Evolutionary conservation across 2,797 vertebrate species (phyloP), one percentile per base, ranked within the genome.

Genomic region (Myotis findleyi): DNA sequence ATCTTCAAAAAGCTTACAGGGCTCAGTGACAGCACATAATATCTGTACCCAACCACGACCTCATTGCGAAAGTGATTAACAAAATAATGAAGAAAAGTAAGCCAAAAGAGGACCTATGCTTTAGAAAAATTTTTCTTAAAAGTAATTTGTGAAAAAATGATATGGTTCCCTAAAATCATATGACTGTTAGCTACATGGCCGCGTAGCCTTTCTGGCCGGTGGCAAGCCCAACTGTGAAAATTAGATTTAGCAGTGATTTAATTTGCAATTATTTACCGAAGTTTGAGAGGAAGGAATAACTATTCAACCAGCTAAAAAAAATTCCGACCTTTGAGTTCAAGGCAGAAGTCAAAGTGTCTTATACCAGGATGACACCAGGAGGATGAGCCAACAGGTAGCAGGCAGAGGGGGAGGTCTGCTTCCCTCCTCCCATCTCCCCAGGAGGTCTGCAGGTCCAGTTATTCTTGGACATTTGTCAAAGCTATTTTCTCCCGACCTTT

Each of bases 231-330:
- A 57, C 6, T 23, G 7, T 0, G 2, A 53, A 93, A 95, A 92
- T 66, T 11, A 71, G 66, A 66, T 91, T 76, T 47, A 82, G 41
- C 33, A 27, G 13, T 77, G 84, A 92, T 89, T 97, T 83, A 80
- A 89, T 92, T 95, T 87, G 79, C 20, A 91, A 68, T 88, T 94
- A 82, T 66, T 95, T 83, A 69, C 47, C 62, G 7, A 76, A 84
- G 10, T 96, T 79, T 69, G 68, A 95, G 66, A 64, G 93, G 94
- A 44, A 92, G 18, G 11, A 64, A 21, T 69, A 94, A 81, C 16
- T 57, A 86, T 66, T 80, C 30, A 91, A 51, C 20, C 14, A 47
- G 11, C 33, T 80, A 66, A 86, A 75, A 7, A 53, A 33, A 66
- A 66, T 82, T 92, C 53, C 88, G 47, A 44, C 81, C 47, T 77